Base-by-base conservation (phyloP, 2,113 vertebrate species). In the Cathartes aura region DNA sequence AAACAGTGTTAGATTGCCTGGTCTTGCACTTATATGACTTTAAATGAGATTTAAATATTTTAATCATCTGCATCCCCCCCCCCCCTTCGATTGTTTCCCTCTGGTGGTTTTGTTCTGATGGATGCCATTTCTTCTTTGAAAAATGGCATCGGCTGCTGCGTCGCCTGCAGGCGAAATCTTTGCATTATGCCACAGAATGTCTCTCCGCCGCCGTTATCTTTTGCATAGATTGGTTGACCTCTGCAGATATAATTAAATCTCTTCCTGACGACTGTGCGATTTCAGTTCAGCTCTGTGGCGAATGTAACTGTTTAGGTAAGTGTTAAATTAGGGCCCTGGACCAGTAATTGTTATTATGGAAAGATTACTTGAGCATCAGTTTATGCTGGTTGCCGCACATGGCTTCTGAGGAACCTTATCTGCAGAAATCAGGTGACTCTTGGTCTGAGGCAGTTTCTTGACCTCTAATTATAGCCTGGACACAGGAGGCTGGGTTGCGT, bases 181-280 rank as follows among this genome's bases (percentile, higher is more conserved):
- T 40, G 58, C 22, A 3, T 75, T 18, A 6, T 81, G 84, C 87
- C 82, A 53, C 70, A 5, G 47, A 82, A n/a, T 38, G 5, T 75
- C 78, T 55, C 80, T 34, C n/a, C 13, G 4, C 56, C 8, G 0
- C 60, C 8, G 14, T 60, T 64, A 45, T 79, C 79, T 74, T 75
- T 52, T 81, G 90, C 80, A 30, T 45, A 82, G 78, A 81, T 72
- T 85, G 72, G 42, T 94, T 97, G 89, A 94, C 93, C 94, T 95
- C 92, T 62, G 75, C 78, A 89, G 90, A 95, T 82, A 82, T 23
- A 94, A 94, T 96, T 81, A 92, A 96, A 94, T 84, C 80, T 97
- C 90, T 71, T 89, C 72, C 63, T n/a, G 71, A 72, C 5, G 22
- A n/a, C 59, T 6, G 32, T 20, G 85, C 13, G 38, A 20, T 85